phyloP scores from a whole-genome alignment of 2,888 invertebrate species.

The Ennomos fuscantarius region DNA sequence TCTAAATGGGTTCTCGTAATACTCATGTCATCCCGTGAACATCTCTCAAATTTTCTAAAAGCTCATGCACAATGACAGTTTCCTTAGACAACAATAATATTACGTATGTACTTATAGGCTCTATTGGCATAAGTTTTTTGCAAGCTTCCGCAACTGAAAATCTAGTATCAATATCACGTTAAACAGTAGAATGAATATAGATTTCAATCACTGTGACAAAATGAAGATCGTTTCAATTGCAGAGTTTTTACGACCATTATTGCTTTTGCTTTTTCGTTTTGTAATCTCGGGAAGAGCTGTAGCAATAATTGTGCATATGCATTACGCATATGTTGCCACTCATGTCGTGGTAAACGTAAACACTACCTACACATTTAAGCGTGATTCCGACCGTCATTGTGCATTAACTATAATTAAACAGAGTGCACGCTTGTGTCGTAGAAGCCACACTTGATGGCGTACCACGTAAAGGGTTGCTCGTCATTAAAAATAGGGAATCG shows the following conservation, averaged over 20 bases:
- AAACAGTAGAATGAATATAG: slow-evolving; percentile 57
- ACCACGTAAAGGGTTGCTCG: slow-evolving; percentile 42
- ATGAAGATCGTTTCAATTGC: slow-evolving; percentile 42
- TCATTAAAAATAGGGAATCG: slow-evolving; percentile 52
- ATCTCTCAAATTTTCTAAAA: slow-evolving; percentile 43
- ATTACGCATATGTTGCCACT: slow-evolving; percentile 12
- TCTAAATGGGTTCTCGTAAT: slow-evolving; percentile 21
- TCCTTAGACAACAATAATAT: slow-evolving; percentile 43
- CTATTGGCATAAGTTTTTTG: slow-evolving; percentile 25
- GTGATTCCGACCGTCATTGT: slow-evolving; percentile 49
- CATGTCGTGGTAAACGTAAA: slow-evolving; percentile 42
- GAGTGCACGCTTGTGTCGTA: slow-evolving; percentile 60
- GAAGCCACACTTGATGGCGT: slow-evolving; percentile 42
- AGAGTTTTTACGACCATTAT: slow-evolving; percentile 38
- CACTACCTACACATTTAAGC: slow-evolving; percentile 39
- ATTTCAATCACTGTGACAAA: slow-evolving; percentile 49
- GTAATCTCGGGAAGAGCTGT: slow-evolving; percentile 44
- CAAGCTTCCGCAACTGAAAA: slow-evolving; percentile 50
- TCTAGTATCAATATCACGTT: slow-evolving; percentile 63
- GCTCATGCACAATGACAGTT: slow-evolving; percentile 50
- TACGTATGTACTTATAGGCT: slow-evolving; percentile 24
- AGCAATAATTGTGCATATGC: slow-evolving; percentile 27
- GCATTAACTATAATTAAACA: slow-evolving; percentile 62
- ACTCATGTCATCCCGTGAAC: slow-evolving; percentile 33
- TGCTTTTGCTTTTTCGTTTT: slow-evolving; percentile 49